Evolutionary conservation across 2,888 invertebrate species (phyloP), one percentile per base, ranked within the genome.

Genomic region (Athalia cordata): DNA sequence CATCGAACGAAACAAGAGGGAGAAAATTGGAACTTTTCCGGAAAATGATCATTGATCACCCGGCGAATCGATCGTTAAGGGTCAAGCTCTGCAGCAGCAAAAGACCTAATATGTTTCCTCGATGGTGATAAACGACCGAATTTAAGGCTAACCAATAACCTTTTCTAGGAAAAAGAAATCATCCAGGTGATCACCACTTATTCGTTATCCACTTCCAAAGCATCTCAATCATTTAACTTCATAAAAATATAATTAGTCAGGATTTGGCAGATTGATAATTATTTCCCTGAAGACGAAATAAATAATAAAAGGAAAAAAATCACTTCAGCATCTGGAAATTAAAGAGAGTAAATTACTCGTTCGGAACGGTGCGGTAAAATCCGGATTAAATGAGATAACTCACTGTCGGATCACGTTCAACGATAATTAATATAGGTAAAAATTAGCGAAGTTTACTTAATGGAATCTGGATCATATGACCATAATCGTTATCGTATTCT

Each of bases 41-140:
- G 5, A n/a, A 64, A 11, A 45, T 67, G 50, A 15, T 67, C 15
- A 13, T 47, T 13, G 15, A 66, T 66, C 66, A 5, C 0, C 15
- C 7, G 15, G n/a, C n/a, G 9, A 55, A 15, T 66, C 66, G 66
- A 50, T 66, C 66, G 13, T 5, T 66, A 55, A n/a, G n/a, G 29
- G 29, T 29, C 7, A 68, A 68, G 29, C 11, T 43, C 47, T n/a
- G 66, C 29, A 29, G 29, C 29, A 47, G 59, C 43, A 45, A 43
- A 57, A 59, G 15, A 72, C 47, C 72, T 50, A 47, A 59, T 72
- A 72, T 72, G 13, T 72, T 59, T 72, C 29, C 59, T 59, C 29
- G 7, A 9, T 72, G 45, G 47, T 72, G 59, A 72, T 72, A 47
- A 57, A 72, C 59, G 72, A 72, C 57, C 72, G 57, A 72, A 29